Base-by-base conservation (phyloP, 2,888 invertebrate genomes). In the Drosophila mulleri region DNA sequence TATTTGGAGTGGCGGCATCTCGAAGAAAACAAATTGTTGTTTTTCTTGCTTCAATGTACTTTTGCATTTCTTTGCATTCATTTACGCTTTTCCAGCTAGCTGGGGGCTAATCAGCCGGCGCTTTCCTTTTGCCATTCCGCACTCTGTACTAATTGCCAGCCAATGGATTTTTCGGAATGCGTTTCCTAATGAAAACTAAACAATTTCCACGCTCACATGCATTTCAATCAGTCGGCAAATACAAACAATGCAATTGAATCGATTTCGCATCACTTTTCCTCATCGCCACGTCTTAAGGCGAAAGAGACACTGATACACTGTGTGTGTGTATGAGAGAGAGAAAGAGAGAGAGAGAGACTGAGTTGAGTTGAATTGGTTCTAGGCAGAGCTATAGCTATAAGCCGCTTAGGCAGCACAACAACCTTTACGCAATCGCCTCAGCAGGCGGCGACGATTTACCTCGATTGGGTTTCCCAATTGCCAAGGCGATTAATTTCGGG, bases 401-500 rank as follows among this genome's bases (percentile, higher is more conserved):
- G 76, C 76, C 62, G 67, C 76, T 75, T 72, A 67, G 67, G 39
- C 58, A 44, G 18, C 58, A 39, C 26, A 14, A 37, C 47, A 26
- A 29, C 37, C 58, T 59, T 57, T 50, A 50, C 44, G 20, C 57
- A 57, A 59, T 47, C 47, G 26, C n/a, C 37, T 39, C 47, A 47
- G 58, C 58, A 47, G 45, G 50, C 45, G 39, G 16, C 37, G 52
- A 3, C 35, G 26, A 29, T 42, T 23, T 47, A 39, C 37, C 18
- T 45, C 32, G 44, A 23, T 54, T 56, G 47, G 50, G 44, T 39
- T 73, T 72, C 58, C 61, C 75, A 77, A 75, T 82, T 75, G 85
- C 65, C 78, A 78, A 80, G 45, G 72, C 71, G 85, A 85, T 88
- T 83, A 72, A 82, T 78, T 82, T 86, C 58, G 87, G 67, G 66